Base-by-base conservation (phyloP, 92 coral and sea anemone species). In the Epizoanthus scotinus region DNA sequence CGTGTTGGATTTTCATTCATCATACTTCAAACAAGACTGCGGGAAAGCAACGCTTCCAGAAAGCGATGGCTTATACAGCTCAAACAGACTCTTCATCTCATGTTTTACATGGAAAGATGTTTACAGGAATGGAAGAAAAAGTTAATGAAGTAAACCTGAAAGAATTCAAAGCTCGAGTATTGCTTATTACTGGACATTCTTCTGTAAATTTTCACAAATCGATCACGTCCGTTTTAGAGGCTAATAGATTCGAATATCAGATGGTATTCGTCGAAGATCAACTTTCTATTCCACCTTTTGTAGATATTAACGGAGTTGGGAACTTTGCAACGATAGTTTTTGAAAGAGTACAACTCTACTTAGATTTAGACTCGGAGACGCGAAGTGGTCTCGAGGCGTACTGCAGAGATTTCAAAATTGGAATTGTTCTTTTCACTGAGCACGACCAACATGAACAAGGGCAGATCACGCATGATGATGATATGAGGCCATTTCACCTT, bases 291-390 rank as follows among this genome's bases (percentile, higher is more conserved):
- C 98, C 94, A 29, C 72, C 79, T 49, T 82, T 96, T 26, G 73
- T 84, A 49, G 88, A 83, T 54, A 78, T 31, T 31, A 53, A 54
- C 26, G 85, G 82, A 15, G 77, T 60, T 4, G 97, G 97, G 42
- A 91, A 85, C 42, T 96, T 81, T 62, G 78, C 84, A 77, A 89
- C 83, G 40, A 60, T 96, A 6, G 83, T 96, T 19, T 96, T 96
- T 62, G 97, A 94, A 73, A 96, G 96, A 58, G 86, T 93, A 71
- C 86, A 89, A 58, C 73, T 91, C 69, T 96, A 96, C 72, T 55
- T 66, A 52, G 77, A 83, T 10, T 66, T 93, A 12, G 89, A 81
- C 9, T 50, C 42, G 29, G 84, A 84, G 60, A 89, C 65, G 25
- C 85, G 86, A 73, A 82, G 79, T 17, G 60, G 89, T 12, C 64